phyloP scores from a whole-genome alignment of 1,140 invertebrate genomes.

The Tigriopus japonicus region DNA sequence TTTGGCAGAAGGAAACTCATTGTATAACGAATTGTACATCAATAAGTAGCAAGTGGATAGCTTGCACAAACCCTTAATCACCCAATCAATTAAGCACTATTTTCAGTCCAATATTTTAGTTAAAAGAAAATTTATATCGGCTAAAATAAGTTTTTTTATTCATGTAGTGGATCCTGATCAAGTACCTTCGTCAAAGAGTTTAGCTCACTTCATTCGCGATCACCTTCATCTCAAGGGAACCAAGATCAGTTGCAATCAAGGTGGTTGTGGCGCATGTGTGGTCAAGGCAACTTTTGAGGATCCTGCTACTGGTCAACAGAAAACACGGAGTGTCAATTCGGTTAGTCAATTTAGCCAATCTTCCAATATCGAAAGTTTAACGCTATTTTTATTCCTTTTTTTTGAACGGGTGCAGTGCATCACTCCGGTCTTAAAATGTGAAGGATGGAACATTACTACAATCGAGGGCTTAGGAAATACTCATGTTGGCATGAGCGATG shows the following conservation, averaged over 20 bases:
- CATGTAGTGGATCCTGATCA: too few relatives aligned
- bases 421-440: slow-evolving; percentile 28
- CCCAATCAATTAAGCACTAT: too few relatives aligned
- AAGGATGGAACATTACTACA: slow-evolving; percentile 30
- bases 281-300: slow-evolving; percentile 38
- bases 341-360: too few relatives aligned
- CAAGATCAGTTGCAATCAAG: slow-evolving; percentile 44
- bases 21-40: too few relatives aligned
- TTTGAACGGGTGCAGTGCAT: slow-evolving; percentile 26
- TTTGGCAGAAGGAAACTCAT: too few relatives aligned
- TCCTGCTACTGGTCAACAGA: slow-evolving; percentile 26
- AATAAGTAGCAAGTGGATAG: too few relatives aligned
- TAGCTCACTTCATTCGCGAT: slow-evolving; percentile 17
- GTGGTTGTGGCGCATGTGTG: slow-evolving; percentile 59
- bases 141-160: too few relatives aligned
- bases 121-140: too few relatives aligned
- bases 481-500: slow-evolving; percentile 33
- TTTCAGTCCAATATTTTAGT: too few relatives aligned
- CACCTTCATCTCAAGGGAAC: slow-evolving; percentile 16
- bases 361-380: too few relatives aligned
- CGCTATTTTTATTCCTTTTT: neutral
- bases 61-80: too few relatives aligned
- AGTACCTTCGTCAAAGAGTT: slow-evolving; percentile 9
- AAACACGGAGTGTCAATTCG: slow-evolving; percentile 16
- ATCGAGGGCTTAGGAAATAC: slow-evolving; percentile 42